These are phyloP conservation scores for Norana najaformis DNA, from an alignment of 2,888 invertebrate genomes.

Conservation along the genomic window DNA sequence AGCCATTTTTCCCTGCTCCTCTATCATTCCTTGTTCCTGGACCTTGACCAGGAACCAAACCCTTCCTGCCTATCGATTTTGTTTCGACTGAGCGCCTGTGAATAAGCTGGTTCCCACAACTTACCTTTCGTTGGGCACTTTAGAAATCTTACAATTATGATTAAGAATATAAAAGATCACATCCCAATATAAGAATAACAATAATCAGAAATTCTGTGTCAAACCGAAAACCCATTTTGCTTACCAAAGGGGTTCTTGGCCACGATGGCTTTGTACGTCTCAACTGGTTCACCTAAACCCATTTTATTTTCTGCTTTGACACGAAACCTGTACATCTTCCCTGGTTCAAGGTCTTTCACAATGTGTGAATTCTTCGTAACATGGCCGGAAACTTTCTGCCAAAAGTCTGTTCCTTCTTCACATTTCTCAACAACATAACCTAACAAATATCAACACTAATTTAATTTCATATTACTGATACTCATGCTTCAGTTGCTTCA, in stretches of 20 bases:
- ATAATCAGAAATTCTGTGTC: neutral
- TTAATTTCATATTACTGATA: neutral
- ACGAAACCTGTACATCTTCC: slow-evolving; percentile 91
- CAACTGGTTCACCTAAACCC: slow-evolving; percentile 88
- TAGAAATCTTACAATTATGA: too few species aligned
- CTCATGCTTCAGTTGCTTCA: neutral
- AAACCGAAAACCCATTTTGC: neutral
- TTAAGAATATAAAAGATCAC: too few species aligned
- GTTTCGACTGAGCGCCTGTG: too few species aligned
- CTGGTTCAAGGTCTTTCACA: slow-evolving; percentile 90
- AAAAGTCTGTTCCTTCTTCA: slow-evolving; percentile 86
- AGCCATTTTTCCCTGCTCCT: neutral
- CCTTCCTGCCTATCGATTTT: too few species aligned
- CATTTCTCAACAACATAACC: slow-evolving; percentile 94
- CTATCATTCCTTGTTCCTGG: too few species aligned
- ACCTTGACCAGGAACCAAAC: too few species aligned
- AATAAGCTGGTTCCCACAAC: too few species aligned
- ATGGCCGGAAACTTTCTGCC: slow-evolving; percentile 87
- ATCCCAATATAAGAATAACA: neutral
- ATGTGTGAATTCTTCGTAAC: slow-evolving; percentile 80
- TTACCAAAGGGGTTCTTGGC: slow-evolving; percentile 86
- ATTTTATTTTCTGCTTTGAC: slow-evolving; percentile 96
- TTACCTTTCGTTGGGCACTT: too few species aligned
- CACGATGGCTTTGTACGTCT: slow-evolving; percentile 82
- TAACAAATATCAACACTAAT: slow-evolving; percentile 45